Evolutionary conservation across 2,797 vertebrate species (phyloP), one percentile per base, ranked within the genome.

Genomic region (Microchirus variegatus): DNA sequence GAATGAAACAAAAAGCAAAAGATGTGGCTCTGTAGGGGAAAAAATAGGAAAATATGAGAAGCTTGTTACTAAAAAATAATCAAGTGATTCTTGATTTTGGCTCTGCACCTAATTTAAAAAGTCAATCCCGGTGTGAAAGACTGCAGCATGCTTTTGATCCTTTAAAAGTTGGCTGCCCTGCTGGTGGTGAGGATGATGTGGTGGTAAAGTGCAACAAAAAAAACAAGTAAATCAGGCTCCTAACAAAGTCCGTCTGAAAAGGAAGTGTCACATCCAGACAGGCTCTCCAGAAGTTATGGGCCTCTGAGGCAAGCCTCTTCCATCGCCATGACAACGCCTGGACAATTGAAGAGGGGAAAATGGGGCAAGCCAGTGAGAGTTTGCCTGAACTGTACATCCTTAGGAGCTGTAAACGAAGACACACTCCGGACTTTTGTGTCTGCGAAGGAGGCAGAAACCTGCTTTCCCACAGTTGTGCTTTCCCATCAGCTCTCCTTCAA

Each of bases 251-350:
- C 3, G 53, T 47, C 60, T 92, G 87, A 93, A 93, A 89, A 90
- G 89, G 83, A 91, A 77, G 45, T 91, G 90, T 91, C 90, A 84
- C 73, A 73, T 77, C 63, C 83, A 89, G 87, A 90, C 90, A 90
- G 83, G 79, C 87, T 63, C 79, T 74, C 73, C 61, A 65, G 74
- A 87, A 92, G 89, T 91, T 90, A 92, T 89, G 83, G 85, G 74
- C 82, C 13, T 46, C 80, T 59, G 10, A 75, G 82, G 75, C 80
- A 85, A 89, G 85, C 86, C 77, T 80, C 72, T 70, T 61, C 69
- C 70, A 52, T 92, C 78, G 45, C 90, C 90, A 90, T 83, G 83
- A 89, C 65, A 89, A 93, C 90, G 53, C 37, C 50, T 6, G 43
- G 43, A 82, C 63, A 81, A 87, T 85, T 73, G 87, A 85, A 80